These are phyloP conservation scores for Pollenia angustigena DNA, from an alignment of 2,888 invertebrate genomes.

Conservation along the genomic window DNA sequence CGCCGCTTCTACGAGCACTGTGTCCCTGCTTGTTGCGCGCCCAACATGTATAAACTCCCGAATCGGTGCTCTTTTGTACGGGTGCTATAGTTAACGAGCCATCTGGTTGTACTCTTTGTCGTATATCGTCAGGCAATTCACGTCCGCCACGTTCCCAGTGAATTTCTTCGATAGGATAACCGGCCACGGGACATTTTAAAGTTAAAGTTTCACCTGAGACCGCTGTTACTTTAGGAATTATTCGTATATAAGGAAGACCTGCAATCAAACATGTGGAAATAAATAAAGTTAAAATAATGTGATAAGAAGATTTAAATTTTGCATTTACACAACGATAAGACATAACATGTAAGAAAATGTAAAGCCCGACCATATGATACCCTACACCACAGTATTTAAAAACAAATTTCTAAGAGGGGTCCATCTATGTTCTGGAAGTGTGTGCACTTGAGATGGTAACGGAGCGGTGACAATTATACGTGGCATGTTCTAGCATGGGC, in stretches of 20 bases:
- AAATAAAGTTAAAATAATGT: background rate
- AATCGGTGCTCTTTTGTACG: slow-evolving; percentile 90
- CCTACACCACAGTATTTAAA: no score
- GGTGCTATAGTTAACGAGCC: slow-evolving; percentile 90
- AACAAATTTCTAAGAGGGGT: no score
- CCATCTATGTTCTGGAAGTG: no score
- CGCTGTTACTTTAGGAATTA: slow-evolving; percentile 92
- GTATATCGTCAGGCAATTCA: slow-evolving; percentile 91
- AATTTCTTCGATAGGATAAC: slow-evolving; percentile 92
- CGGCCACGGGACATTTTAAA: slow-evolving; percentile 92
- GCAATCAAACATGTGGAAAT: slow-evolving; percentile 35
- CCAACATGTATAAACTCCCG: slow-evolving; percentile 92
- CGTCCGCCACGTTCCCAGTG: slow-evolving; percentile 91
- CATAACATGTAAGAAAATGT: no score
- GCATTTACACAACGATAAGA: no score
- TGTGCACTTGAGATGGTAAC: no score
- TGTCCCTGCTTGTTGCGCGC: slow-evolving; percentile 91
- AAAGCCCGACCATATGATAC: no score
- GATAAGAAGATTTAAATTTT: no score
- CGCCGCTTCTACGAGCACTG: slow-evolving; percentile 89
- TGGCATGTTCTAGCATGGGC: no score
- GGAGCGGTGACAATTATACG: no score
- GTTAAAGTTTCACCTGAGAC: slow-evolving; percentile 91
- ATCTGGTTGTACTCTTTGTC: slow-evolving; percentile 90
- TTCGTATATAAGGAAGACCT: slow-evolving; percentile 92